Evolutionary conservation across 2,113 vertebrate genomes (phyloP).

Genomic region (Clarias magur): DNA sequence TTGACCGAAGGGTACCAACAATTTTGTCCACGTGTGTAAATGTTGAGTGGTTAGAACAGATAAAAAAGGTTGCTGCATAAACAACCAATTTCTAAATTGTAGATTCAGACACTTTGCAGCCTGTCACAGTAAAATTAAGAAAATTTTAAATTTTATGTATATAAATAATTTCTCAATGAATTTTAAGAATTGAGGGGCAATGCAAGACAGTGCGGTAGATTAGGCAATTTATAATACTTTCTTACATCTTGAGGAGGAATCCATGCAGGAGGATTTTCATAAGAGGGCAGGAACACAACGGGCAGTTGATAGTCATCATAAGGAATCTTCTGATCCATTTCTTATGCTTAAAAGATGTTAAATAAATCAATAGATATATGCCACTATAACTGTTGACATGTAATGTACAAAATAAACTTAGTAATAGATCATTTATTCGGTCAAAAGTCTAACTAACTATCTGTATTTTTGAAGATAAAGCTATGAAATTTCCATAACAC

Average conservation of each 20-base stretch:
- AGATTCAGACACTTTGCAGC: no score
- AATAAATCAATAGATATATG: not conserved
- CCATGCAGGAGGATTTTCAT: conserved; percentile 93
- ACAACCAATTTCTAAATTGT: no score
- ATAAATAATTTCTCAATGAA: no score
- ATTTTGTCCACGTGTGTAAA: no score
- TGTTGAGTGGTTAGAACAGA: no score
- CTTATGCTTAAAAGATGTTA: not conserved
- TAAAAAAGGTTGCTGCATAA: no score
- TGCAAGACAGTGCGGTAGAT: not conserved
- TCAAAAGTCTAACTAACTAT: not conserved
- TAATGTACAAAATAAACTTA: not conserved
- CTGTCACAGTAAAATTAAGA: no score
- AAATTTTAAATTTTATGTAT: no score
- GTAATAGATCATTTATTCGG: not conserved
- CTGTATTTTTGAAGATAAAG: no score
- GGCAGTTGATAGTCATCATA: conserved; percentile 91
- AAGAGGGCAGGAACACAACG: conserved; percentile 91
- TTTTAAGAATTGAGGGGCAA: no score
- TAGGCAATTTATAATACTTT: not conserved
- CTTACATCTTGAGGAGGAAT: conserved; percentile 87
- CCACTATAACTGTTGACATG: not conserved
- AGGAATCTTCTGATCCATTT: conserved; percentile 84
- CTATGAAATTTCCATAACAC: no score
- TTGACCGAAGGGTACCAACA: no score